Percentiles rank a stretch among this genome's conserved stretches.
Evolutionary conservation across 2,797 vertebrate species (phyloP).

Genomic region (Enteromius viviparus): DNA sequence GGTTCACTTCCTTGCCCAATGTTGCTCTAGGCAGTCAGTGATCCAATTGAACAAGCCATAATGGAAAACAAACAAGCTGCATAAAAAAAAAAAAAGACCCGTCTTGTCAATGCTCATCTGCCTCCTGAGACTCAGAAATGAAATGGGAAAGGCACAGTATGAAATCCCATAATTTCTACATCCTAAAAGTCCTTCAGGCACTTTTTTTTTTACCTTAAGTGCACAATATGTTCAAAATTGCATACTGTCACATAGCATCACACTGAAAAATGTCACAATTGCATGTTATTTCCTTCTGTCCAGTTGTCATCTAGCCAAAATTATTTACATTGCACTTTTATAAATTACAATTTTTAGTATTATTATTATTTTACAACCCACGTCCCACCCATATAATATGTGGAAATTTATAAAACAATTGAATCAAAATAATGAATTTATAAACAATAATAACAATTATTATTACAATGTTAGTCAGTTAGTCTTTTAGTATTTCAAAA

Average conservation of each 20-base stretch:
- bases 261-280: background rate
- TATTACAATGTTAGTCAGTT: background rate
- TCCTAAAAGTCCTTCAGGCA: slow-evolving; percentile 46
- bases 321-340: background rate
- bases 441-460: background rate
- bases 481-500: background rate
- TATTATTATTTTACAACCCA: background rate
- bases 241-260: background rate
- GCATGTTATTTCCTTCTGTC: background rate
- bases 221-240: slow-evolving; percentile 17
- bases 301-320: background rate
- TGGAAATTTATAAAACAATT: background rate
- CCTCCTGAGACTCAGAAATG: slow-evolving; percentile 3
- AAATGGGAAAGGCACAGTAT: slow-evolving; percentile 27
- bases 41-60: slow-evolving; percentile 53
- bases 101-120: slow-evolving; percentile 7
- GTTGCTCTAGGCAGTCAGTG: slow-evolving; percentile 50
- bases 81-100: background rate
- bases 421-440: background rate
- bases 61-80: slow-evolving; percentile 56
- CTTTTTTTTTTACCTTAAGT: slow-evolving; percentile 34
- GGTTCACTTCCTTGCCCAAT: slow-evolving; percentile 36
- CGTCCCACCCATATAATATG: background rate
- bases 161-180: slow-evolving; percentile 17
- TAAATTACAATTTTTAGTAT: background rate